A percentile compares a stretch with the other conserved stretches of the same genome.
phyloP scores from a whole-genome alignment of 1,140 invertebrate species.

The Augochlora pura region DNA sequence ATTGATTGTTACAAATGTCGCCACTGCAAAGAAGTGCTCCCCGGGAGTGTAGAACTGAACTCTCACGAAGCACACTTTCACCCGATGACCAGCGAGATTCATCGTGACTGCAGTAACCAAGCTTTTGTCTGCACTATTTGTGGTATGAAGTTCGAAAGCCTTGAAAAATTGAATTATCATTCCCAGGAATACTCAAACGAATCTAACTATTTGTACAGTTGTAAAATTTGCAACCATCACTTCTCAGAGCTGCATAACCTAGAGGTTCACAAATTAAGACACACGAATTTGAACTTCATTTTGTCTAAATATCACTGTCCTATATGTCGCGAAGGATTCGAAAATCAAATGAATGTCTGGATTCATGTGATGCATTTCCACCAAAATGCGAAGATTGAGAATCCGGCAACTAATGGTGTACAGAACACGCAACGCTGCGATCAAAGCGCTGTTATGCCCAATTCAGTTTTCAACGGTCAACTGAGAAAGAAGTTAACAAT shows the following conservation, averaged over 20 bases:
- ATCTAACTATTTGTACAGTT: conserved; percentile 26
- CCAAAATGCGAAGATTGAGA: neutral
- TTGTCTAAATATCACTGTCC: conserved; percentile 38
- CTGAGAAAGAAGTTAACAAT: neutral
- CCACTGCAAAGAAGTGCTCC: conserved; percentile 56
- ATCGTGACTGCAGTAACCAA: neutral
- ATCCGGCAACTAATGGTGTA: too few relatives aligned
- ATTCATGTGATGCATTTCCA: conserved; percentile 57
- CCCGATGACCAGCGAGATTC: neutral
- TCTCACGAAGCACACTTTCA: conserved; percentile 65
- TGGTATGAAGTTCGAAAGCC: conserved; percentile 39
- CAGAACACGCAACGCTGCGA: too few relatives aligned
- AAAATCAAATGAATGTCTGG: neutral
- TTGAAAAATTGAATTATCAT: conserved; percentile 45
- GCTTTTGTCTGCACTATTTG: conserved; percentile 41
- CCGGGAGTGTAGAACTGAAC: conserved; percentile 34
- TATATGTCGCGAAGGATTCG: conserved; percentile 50
- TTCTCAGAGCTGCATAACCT: conserved; percentile 38
- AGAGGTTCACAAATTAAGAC: conserved; percentile 50
- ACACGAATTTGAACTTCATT: neutral
- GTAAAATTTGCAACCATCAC: conserved; percentile 44
- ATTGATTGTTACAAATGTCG: conserved; percentile 40
- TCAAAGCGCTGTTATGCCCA: too few relatives aligned
- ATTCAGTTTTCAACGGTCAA: neutral
- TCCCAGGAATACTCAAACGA: conserved; percentile 45